Conservation (phyloP, 2,888 invertebrate genomes). For the Aphodius granarius region DNA sequence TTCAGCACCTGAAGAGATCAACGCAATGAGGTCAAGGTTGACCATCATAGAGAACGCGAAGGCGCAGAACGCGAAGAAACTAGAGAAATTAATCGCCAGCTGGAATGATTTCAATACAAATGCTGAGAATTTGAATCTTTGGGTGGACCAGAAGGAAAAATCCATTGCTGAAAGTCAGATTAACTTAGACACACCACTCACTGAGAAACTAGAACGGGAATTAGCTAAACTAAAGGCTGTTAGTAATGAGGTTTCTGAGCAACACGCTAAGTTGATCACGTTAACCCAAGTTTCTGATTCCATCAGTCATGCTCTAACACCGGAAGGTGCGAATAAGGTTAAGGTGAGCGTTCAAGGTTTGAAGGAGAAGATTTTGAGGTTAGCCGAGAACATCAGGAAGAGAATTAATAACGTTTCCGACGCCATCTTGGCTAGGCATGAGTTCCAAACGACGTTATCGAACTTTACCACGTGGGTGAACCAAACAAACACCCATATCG, state of each 20-base stretch:
- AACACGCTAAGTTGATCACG: slow-evolving; percentile 79
- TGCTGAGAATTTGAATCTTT: slow-evolving; percentile 73
- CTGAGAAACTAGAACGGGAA: slow-evolving; percentile 76
- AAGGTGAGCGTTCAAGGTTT: slow-evolving; percentile 74
- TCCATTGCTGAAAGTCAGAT: slow-evolving; percentile 60
- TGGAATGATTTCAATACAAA: slow-evolving; percentile 84
- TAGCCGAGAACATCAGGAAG: slow-evolving; percentile 75
- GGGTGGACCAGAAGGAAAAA: slow-evolving; percentile 73
- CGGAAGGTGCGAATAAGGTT: slow-evolving; percentile 73
- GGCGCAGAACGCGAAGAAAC: slow-evolving; percentile 74
- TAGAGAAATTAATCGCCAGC: slow-evolving; percentile 75
- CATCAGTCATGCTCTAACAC: slow-evolving; percentile 73
- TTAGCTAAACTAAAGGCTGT: slow-evolving; percentile 76
- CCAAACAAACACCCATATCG: slow-evolving; percentile 69
- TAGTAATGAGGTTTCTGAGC: slow-evolving; percentile 83
- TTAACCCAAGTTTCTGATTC: slow-evolving; percentile 80
- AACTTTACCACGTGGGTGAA: slow-evolving; percentile 83
- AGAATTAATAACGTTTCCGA: slow-evolving; percentile 82
- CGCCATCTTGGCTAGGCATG: slow-evolving; percentile 78
- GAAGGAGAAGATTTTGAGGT: slow-evolving; percentile 71
- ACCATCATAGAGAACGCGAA: slow-evolving; percentile 81
- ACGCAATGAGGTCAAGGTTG: slow-evolving; percentile 82
- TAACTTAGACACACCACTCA: slow-evolving; percentile 69
- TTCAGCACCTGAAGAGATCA: slow-evolving; percentile 80
- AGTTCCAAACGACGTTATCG: slow-evolving; percentile 77